A percentile compares a stretch with the other conserved stretches of the same genome.
Conservation (phyloP, 2,113 vertebrate species). For the Notarius lentiginosus region DNA sequence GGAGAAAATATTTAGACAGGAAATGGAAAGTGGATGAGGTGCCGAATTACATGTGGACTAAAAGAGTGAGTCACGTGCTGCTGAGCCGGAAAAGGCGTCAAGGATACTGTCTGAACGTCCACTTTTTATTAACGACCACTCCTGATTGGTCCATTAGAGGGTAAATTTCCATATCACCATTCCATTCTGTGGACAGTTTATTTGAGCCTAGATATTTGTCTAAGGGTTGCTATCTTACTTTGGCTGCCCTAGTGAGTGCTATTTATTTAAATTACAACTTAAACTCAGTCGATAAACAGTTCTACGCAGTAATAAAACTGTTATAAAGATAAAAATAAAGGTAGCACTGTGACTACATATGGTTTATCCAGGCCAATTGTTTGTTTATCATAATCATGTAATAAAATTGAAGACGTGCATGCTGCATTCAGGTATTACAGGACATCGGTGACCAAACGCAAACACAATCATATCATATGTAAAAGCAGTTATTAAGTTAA, state of each 20-base stretch:
- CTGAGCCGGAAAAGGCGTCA: neutral
- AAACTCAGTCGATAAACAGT: neutral
- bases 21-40: neutral
- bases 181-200: neutral
- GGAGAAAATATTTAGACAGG: conserved; percentile 25
- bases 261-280: neutral
- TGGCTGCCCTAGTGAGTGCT: neutral
- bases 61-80: neutral
- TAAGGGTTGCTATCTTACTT: neutral
- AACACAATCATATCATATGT: too few species aligned
- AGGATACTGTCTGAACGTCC: neutral
- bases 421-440: neutral
- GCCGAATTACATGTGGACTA: neutral
- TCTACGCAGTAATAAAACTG: neutral
- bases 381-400: neutral
- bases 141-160: neutral
- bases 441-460: neutral
- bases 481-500: neutral
- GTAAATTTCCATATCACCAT: neutral
- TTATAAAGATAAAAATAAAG: neutral
- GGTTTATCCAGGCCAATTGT: neutral
- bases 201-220: neutral
- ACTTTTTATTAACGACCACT: neutral
- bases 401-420: too few species aligned
- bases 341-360: neutral